A percentile compares a stretch with the other conserved stretches of the same genome.
Evolutionary conservation across 2,797 vertebrate genomes (phyloP).

Genomic region (Artibeus jamaicensis): DNA sequence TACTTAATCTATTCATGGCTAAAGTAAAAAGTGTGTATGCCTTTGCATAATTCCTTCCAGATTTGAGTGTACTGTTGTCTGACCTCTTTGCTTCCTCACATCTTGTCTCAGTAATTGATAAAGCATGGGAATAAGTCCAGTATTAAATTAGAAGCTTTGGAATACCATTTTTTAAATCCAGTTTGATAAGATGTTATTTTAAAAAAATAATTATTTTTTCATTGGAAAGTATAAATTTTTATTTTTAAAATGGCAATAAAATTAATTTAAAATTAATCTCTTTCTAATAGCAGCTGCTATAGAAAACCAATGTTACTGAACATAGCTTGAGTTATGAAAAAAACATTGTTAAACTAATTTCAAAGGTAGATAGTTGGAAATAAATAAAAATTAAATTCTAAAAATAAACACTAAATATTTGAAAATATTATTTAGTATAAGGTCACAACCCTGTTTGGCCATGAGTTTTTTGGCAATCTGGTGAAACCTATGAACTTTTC

Average conservation of each 20-base stretch:
- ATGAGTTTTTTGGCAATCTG: background rate
- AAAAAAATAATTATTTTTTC: background rate
- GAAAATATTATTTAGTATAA: background rate
- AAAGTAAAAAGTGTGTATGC: background rate
- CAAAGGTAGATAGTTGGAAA: background rate
- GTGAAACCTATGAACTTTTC: background rate
- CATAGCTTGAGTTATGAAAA: conserved; percentile 14
- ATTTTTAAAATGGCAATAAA: conserved; percentile 25
- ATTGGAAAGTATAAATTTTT: conserved; percentile 11
- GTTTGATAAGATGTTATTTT: conserved; percentile 46
- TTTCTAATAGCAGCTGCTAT: background rate
- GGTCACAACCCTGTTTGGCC: background rate
- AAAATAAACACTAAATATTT: conserved; percentile 2
- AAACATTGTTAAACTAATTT: conserved; percentile 12
- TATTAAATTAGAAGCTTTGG: background rate
- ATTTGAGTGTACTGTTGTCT: background rate
- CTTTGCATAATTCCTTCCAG: background rate
- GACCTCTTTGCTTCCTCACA: background rate
- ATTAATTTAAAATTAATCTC: background rate
- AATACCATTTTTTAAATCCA: background rate
- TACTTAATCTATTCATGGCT: background rate
- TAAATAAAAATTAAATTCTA: conserved; percentile 1
- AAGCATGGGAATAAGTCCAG: background rate
- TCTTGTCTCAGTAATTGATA: conserved; percentile 11
- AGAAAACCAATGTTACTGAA: conserved; percentile 1